Conservation (phyloP, 2,888 invertebrate genomes). For the Melangyna quadrimaculata region DNA sequence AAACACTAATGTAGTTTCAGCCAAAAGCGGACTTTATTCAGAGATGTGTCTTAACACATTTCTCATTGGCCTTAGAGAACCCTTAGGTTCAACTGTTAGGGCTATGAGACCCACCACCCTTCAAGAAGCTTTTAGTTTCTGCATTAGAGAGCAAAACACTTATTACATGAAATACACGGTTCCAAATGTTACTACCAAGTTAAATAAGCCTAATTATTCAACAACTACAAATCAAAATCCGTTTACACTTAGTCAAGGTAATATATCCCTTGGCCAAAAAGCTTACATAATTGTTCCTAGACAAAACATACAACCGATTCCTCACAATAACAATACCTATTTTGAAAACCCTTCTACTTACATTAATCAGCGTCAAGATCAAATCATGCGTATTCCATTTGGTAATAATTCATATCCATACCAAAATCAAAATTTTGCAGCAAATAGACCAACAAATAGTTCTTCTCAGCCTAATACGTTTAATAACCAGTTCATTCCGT, state of each 20-base stretch:
- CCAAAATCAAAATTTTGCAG: too few species aligned
- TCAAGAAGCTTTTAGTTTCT: slow-evolving; percentile 6
- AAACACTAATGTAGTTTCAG: neutral
- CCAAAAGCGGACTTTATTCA: neutral
- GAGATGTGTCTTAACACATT: neutral
- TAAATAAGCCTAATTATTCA: neutral
- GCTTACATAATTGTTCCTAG: neutral
- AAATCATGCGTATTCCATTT: neutral
- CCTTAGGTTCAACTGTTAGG: neutral
- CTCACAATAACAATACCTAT: neutral
- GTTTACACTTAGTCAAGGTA: neutral
- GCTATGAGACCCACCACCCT: slow-evolving; percentile 5
- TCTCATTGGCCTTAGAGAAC: slow-evolving; percentile 3
- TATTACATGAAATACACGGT: neutral
- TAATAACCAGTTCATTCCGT: neutral
- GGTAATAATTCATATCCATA: too few species aligned
- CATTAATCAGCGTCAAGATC: neutral
- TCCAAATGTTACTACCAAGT: neutral
- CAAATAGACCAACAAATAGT: too few species aligned
- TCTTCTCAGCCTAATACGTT: too few species aligned
- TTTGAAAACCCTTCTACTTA: neutral
- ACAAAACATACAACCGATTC: neutral
- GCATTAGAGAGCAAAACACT: slow-evolving; percentile 11
- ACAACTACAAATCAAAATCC: neutral
- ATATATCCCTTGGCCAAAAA: neutral